Evolutionary conservation across 2,113 vertebrate genomes (phyloP).

Genomic region (Serinus canaria): DNA sequence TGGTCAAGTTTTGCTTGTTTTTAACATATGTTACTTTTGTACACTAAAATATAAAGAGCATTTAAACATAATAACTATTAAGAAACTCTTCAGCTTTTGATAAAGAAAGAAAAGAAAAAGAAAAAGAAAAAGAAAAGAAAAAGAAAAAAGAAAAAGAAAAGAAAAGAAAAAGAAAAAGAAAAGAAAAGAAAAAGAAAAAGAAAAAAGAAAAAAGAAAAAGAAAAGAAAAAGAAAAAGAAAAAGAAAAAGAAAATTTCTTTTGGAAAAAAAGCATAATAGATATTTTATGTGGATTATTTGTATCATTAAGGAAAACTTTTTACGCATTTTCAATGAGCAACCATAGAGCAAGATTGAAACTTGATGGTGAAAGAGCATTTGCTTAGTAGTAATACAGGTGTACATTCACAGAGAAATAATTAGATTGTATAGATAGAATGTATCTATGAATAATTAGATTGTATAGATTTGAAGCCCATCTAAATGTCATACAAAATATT

Average conservation of each 20-base stretch:
- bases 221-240: neutral
- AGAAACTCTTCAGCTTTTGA: constrained; percentile 14
- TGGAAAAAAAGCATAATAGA: neutral
- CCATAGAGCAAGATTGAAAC: constrained; percentile 10
- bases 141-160: neutral
- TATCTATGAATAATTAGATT: neutral
- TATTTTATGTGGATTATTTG: constrained; percentile 23
- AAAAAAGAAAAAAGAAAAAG: neutral
- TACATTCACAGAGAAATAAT: neutral
- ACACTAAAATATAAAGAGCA: neutral
- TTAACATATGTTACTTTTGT: neutral
- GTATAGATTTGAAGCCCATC: neutral
- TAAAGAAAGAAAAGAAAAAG: neutral
- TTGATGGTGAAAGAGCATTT: constrained; percentile 23
- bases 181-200: neutral
- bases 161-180: neutral
- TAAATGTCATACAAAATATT: neutral
- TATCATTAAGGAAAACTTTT: constrained; percentile 27
- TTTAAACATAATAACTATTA: neutral
- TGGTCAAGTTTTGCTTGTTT: neutral
- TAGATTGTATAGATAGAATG: neutral
- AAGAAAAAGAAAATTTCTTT: neutral
- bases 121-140: neutral
- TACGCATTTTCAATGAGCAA: constrained; percentile 23
- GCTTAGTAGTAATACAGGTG: neutral